Evolutionary conservation across 2,113 vertebrate species (phyloP).

Genomic region (Phasianus colchicus): DNA sequence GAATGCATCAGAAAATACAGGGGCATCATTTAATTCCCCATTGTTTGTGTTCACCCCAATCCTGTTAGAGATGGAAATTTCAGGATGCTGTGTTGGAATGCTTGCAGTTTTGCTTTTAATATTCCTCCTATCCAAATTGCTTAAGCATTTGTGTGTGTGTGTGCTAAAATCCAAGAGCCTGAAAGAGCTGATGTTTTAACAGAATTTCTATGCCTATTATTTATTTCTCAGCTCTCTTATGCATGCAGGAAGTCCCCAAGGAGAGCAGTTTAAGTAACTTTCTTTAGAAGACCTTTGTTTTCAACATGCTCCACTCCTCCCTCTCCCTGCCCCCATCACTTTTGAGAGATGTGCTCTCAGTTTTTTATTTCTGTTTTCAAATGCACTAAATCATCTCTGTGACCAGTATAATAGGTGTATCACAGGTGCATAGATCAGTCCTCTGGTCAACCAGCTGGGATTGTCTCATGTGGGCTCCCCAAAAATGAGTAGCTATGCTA

Average conservation of each 20-base stretch:
- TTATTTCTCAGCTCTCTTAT: not conserved
- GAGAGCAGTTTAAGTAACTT: not conserved
- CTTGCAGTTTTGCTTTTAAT: not conserved
- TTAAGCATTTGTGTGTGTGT: not conserved
- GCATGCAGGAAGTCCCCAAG: not conserved
- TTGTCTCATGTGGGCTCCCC: not conserved
- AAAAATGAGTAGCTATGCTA: not conserved
- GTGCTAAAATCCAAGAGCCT: not conserved
- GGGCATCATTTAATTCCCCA: not conserved
- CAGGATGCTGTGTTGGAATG: accelerated
- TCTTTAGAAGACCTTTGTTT: not conserved
- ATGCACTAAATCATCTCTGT: not conserved
- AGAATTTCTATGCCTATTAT: not conserved
- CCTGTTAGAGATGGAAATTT: not conserved
- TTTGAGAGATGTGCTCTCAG: not conserved
- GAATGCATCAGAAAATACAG: not conserved
- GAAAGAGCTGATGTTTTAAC: not conserved
- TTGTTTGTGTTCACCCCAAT: not conserved
- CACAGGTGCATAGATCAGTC: not conserved
- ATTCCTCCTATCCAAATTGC: not conserved
- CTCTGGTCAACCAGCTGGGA: not conserved
- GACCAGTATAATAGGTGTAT: not conserved
- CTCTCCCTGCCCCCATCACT: not conserved
- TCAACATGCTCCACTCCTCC: not conserved
- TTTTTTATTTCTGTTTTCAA: not conserved